phyloP scores from a whole-genome alignment of 2,113 vertebrate species.

The Porphyrio hochstetteri region DNA sequence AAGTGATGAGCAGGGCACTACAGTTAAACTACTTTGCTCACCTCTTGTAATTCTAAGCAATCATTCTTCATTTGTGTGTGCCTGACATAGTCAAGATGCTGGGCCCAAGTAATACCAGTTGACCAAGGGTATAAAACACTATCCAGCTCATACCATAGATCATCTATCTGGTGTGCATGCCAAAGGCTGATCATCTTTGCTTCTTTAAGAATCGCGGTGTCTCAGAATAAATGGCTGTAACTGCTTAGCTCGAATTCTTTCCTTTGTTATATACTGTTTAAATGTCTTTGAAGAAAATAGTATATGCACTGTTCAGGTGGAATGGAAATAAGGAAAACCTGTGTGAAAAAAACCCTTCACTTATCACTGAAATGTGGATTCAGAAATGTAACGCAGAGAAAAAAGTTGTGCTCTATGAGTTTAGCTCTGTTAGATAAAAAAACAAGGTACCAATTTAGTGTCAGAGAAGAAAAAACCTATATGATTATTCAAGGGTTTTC shows the following conservation, averaged over 20 bases:
- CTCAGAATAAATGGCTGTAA: not conserved
- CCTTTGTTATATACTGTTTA: not conserved
- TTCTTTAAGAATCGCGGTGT: not conserved
- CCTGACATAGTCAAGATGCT: not conserved
- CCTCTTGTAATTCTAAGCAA: not conserved
- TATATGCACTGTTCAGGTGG: not conserved
- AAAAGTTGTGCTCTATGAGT: not conserved
- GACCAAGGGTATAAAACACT: accelerated
- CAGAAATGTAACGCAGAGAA: not conserved
- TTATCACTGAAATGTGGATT: not conserved
- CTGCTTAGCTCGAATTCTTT: not conserved
- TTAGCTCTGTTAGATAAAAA: not conserved
- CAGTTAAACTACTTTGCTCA: not conserved
- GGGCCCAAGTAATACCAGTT: not conserved
- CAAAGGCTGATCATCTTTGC: not conserved
- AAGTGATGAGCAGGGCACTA: not conserved
- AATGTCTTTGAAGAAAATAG: not conserved
- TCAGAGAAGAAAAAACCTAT: not conserved
- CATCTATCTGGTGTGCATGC: not conserved
- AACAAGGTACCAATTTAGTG: not conserved
- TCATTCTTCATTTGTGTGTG: not conserved
- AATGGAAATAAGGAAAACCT: not conserved
- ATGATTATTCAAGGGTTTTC: not conserved
- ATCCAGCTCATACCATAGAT: not conserved
- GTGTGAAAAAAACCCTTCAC: not conserved